Evolutionary conservation across 1,140 invertebrate species (phyloP), one percentile per base, ranked within the genome.

Genomic region (Pseudomyrmex cubaensis): DNA sequence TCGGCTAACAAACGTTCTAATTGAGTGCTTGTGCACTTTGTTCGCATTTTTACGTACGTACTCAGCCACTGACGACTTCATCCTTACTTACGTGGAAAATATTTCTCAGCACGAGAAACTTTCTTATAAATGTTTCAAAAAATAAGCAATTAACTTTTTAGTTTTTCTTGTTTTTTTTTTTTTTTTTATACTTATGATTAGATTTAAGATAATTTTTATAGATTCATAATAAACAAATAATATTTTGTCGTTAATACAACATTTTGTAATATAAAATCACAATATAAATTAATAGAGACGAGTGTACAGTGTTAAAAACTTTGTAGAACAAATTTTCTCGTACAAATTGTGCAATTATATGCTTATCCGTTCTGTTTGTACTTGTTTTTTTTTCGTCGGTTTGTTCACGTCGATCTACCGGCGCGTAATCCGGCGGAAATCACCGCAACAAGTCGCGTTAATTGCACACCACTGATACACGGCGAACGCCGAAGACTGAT

Each of bases 1-100:
- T 57, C 82, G 82, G 77, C 87, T 88, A 89, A 87, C 87, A 73
- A 82, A 77, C 87, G 75, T 62, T 89, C 82, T 90, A 90, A 90
- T 90, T 89, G 82, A 88, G 84, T 62, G 70, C 62, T 62, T 56
- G 59, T 48, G 80, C 69, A 35, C 17, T 72, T 82, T 84, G 83
- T 62, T 59, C 72, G 73, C 52, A 64, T 69, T 61, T 13, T 57
- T 20, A 44, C 44, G 35, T 50, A 54, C 20, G 20, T 56, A 72
- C 10, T 59, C 46, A 63, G 13, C n/a, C 20, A 50, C 22, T 52
- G 48, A 69, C 17, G 17, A 54, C n/a, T 12, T 77, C 59, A 35
- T 64, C 35, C 13, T 7, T 35, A 7, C 35, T 35, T 35, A 7
- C 2, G 35, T 4, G 35, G 35, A 35, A 35, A 7, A 35, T 35